phyloP scores from a whole-genome alignment of 2,888 invertebrate genomes.

The Nomada hirtipes region DNA sequence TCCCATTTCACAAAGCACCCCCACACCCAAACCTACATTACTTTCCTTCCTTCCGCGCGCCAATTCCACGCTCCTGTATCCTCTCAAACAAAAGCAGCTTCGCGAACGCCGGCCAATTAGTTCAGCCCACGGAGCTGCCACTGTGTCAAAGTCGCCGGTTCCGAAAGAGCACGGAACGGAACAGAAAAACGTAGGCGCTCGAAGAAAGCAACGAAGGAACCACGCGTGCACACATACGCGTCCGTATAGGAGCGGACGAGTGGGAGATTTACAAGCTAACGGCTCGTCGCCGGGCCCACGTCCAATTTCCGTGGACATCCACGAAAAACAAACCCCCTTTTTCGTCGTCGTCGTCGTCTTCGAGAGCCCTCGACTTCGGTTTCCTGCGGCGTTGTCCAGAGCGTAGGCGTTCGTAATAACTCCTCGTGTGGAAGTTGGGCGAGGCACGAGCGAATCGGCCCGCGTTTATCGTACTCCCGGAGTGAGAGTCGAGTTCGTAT shows the following conservation, averaged over 20 bases:
- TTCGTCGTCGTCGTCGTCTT: slow-evolving; percentile 46
- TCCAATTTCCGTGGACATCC: slow-evolving; percentile 76
- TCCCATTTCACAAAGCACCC: neutral
- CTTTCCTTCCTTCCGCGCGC: neutral
- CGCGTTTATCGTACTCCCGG: slow-evolving; percentile 74
- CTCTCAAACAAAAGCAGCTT: slow-evolving; percentile 13
- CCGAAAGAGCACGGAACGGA: neutral
- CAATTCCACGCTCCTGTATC: slow-evolving; percentile 2
- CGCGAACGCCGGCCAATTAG: slow-evolving; percentile 27
- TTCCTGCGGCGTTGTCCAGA: slow-evolving; percentile 68
- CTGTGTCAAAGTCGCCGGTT: slow-evolving; percentile 22
- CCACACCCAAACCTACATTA: neutral
- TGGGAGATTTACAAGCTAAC: slow-evolving; percentile 67
- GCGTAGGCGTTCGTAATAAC: slow-evolving; percentile 80
- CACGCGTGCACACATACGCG: neutral
- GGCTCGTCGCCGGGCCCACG: slow-evolving; percentile 64
- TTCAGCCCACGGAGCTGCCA: slow-evolving; percentile 34
- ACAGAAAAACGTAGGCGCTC: slow-evolving; percentile 33
- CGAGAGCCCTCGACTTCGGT: slow-evolving; percentile 64
- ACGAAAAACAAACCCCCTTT: slow-evolving; percentile 73
- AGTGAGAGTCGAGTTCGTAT: slow-evolving; percentile 73
- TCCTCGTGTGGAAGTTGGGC: slow-evolving; percentile 74
- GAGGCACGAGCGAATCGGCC: slow-evolving; percentile 72
- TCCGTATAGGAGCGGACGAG: slow-evolving; percentile 9
- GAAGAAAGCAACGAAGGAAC: slow-evolving; percentile 11